Evolutionary conservation across 2,113 vertebrate genomes (phyloP).

Genomic region (Ammodytes marinus): DNA sequence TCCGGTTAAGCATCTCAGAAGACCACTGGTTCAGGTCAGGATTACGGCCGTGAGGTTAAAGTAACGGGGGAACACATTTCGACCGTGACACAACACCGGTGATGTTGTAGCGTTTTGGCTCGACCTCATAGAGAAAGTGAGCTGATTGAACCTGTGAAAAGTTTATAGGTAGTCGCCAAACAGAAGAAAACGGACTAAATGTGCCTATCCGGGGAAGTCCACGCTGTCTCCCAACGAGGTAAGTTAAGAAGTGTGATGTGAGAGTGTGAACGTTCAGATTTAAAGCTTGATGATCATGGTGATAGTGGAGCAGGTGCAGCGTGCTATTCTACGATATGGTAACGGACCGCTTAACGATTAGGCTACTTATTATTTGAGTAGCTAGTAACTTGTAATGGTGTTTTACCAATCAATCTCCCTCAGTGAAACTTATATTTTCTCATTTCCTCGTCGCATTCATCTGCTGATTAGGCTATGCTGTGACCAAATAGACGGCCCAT

Average conservation of each 20-base stretch:
- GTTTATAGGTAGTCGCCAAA: no score
- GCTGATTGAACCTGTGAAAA: not conserved
- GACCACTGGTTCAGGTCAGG: not conserved
- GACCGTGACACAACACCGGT: not conserved
- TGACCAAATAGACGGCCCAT: not conserved
- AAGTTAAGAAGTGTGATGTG: slow-evolving; percentile 27
- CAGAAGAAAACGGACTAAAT: slow-evolving; percentile 5
- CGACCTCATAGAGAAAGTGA: not conserved
- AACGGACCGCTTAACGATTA: no score
- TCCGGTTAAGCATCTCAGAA: not conserved
- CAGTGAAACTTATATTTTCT: not conserved
- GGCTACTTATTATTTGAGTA: not conserved
- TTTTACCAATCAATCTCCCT: not conserved
- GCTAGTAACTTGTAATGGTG: no score
- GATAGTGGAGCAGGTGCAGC: slow-evolving; percentile 41
- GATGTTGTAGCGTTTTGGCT: not conserved
- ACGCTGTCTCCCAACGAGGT: slow-evolving; percentile 18
- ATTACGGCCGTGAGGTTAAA: not conserved
- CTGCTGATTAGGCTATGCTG: not conserved
- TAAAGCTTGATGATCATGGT: not conserved
- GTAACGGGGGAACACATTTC: not conserved
- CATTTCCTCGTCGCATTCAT: not conserved
- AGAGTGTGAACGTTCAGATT: not conserved
- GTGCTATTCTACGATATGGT: not conserved
- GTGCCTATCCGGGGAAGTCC: not conserved